phyloP scores from a whole-genome alignment of 2,888 invertebrate species.

The Pasiphila rectangulata region DNA sequence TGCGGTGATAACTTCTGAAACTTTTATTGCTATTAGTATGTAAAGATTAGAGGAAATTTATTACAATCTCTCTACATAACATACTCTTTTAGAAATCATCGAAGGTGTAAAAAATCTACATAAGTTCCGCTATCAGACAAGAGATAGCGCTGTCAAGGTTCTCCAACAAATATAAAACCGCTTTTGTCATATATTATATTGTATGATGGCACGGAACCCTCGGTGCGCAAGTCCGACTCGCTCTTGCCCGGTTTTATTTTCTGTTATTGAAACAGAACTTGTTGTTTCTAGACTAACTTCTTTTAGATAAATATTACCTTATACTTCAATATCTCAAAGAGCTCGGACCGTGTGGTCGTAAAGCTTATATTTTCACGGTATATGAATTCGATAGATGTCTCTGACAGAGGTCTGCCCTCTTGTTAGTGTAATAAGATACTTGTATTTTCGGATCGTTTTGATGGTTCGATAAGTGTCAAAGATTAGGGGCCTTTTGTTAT shows the following conservation, averaged over 20 bases:
- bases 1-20: too few relatives aligned
- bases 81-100: too few relatives aligned
- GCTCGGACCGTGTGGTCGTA: slow-evolving; percentile 15
- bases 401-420: slow-evolving; percentile 40
- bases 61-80: too few relatives aligned
- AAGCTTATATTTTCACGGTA: slow-evolving; percentile 27
- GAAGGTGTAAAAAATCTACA: too few relatives aligned
- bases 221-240: too few relatives aligned
- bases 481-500: slow-evolving; percentile 37
- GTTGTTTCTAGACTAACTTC: not conserved
- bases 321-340: slow-evolving; percentile 5
- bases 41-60: too few relatives aligned
- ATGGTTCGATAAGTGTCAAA: slow-evolving; percentile 43
- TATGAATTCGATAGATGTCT: slow-evolving; percentile 37
- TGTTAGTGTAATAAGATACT: slow-evolving; percentile 49
- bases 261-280: not conserved
- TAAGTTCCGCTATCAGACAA: too few relatives aligned
- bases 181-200: too few relatives aligned
- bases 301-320: not conserved
- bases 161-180: too few relatives aligned
- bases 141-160: too few relatives aligned
- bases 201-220: too few relatives aligned
- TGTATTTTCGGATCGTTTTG: slow-evolving; percentile 43
- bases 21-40: too few relatives aligned
- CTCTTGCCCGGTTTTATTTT: slow-evolving; percentile 4